phyloP scores from a whole-genome alignment of 2,113 vertebrate genomes.

The Colinus virginianus region DNA sequence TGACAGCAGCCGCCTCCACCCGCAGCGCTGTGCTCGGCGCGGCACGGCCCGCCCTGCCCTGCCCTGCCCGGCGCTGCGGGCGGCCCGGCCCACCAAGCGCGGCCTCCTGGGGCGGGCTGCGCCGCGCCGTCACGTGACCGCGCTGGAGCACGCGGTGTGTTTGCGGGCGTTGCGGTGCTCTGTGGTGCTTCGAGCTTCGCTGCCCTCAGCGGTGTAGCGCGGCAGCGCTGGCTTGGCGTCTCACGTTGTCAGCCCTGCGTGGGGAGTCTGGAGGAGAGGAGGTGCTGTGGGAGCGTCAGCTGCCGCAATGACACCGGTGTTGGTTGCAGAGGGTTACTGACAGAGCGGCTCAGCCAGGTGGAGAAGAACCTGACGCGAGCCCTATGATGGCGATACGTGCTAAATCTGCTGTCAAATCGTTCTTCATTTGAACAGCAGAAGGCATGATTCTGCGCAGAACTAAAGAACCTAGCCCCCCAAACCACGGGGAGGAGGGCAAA shows the following conservation, averaged over 20 bases:
- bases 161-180: not conserved
- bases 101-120: not conserved
- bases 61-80: not conserved
- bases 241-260: not conserved
- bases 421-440: not conserved
- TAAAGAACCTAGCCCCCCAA: not conserved
- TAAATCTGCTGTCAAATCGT: not conserved
- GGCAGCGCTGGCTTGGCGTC: not conserved
- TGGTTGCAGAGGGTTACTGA: not conserved
- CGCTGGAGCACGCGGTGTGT: not conserved
- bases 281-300: not conserved
- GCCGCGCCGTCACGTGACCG: constrained; percentile 11
- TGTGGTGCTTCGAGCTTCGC: not conserved
- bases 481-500: not conserved
- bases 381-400: not conserved
- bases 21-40: not conserved
- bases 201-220: not conserved
- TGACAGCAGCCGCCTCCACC: not conserved
- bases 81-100: not conserved
- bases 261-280: not conserved
- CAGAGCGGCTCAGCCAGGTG: not conserved
- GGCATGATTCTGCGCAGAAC: not conserved
- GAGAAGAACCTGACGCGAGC: not conserved
- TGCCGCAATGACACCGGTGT: not conserved
- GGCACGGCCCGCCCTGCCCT: not conserved